Conservation (phyloP, 2,888 invertebrate genomes). For the Abrostola triplasia region DNA sequence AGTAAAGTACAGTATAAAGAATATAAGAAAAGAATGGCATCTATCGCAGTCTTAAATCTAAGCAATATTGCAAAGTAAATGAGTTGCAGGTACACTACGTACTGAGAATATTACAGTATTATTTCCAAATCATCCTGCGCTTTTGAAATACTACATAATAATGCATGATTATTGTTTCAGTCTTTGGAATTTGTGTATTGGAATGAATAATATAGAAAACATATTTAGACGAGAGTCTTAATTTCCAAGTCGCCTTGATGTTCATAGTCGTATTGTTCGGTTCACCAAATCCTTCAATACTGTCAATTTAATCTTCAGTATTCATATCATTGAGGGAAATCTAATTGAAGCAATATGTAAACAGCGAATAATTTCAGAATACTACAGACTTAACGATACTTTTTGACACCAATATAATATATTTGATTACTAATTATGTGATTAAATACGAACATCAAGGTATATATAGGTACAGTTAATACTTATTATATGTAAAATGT, state of each 20-base stretch:
- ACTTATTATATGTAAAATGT: constrained; percentile 48
- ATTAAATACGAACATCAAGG: constrained; percentile 37
- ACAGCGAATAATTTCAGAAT: constrained; percentile 4
- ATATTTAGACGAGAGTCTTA: constrained; percentile 22
- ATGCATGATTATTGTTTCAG: constrained; percentile 60
- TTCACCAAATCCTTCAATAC: constrained; percentile 10
- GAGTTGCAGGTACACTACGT: constrained; percentile 16
- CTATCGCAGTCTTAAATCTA: constrained; percentile 53
- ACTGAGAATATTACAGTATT: background rate
- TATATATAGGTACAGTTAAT: constrained; percentile 46
- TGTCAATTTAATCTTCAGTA: constrained; percentile 18
- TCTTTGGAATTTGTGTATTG: constrained; percentile 70
- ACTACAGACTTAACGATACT: background rate
- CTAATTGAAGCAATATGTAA: background rate
- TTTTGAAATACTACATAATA: constrained; percentile 49
- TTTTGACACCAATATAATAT: constrained; percentile 1
- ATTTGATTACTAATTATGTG: background rate
- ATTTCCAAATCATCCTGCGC: constrained; percentile 50
- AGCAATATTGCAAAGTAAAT: constrained; percentile 44
- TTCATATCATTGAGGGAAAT: background rate
- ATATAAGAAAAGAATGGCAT: constrained; percentile 57
- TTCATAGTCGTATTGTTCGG: background rate
- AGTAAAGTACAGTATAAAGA: constrained; percentile 37
- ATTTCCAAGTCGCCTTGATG: constrained; percentile 36
- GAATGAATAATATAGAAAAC: constrained; percentile 51